Evolutionary conservation across 2,888 invertebrate species (phyloP).

Genomic region (Tenthredo scrophulariae): DNA sequence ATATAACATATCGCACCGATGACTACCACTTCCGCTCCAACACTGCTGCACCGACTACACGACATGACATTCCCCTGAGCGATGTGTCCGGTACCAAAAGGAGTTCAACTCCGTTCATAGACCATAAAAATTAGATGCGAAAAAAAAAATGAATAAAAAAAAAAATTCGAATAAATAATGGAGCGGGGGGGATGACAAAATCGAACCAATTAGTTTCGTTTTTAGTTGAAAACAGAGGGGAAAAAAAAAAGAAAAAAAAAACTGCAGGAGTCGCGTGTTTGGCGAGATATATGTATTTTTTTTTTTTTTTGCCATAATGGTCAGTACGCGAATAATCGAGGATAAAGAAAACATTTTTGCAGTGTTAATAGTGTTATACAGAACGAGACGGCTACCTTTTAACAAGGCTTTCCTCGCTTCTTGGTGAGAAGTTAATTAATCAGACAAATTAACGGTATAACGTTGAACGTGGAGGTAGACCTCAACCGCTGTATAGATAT

Average conservation of each 20-base stretch:
- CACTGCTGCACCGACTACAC: neutral
- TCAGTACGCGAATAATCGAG: neutral
- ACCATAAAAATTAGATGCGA: neutral
- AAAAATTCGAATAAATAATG: neutral
- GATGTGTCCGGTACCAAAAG: neutral
- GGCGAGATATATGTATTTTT: too few species aligned
- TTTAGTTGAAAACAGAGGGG: neutral
- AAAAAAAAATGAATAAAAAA: neutral
- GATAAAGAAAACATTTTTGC: neutral
- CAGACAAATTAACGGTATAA: slow-evolving; percentile 20
- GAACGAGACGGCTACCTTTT: slow-evolving; percentile 22
- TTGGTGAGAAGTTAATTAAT: neutral
- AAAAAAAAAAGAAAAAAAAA: too few species aligned
- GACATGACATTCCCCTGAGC: neutral
- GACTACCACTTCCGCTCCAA: slow-evolving; percentile 40
- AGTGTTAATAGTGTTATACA: slow-evolving; percentile 6
- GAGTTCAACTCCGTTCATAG: neutral
- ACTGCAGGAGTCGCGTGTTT: neutral
- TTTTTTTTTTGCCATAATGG: neutral
- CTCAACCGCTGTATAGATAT: neutral
- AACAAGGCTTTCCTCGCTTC: neutral
- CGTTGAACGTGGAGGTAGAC: neutral
- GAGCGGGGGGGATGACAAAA: neutral
- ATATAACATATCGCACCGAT: slow-evolving; percentile 35
- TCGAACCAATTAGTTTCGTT: neutral